Base-by-base conservation (phyloP, 2,113 vertebrate genomes). In the Pseudopipra pipra region DNA sequence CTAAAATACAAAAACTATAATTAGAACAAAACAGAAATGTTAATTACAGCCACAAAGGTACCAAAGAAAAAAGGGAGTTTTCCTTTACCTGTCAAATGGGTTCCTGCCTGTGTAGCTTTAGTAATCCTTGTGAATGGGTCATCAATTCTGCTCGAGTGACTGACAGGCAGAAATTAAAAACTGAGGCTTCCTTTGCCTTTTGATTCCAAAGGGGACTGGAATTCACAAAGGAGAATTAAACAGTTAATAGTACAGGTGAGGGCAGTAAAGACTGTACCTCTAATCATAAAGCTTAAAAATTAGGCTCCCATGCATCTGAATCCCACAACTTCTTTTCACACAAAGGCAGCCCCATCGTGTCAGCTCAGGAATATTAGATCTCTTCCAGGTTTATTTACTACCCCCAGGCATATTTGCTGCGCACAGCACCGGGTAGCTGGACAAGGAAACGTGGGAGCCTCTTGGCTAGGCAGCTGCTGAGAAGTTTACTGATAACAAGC, bases 1-100 rank as follows among this genome's bases (percentile, higher is more conserved):
- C 98, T 97, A 95, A 97, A 98, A 98, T 98, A 98, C 98, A 98
- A 98, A 98, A 98, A 98, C 98, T 98, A 98, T 98, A 98, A 98
- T 98, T 98, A 98, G 98, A 98, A 98, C 97, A 97, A 97, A 98
- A 96, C 93, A 98, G 97, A 98, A 98, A 98, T 94, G 97, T 98
- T 98, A 98, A 98, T 98, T 98, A 98, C 97, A 97, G 97, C 95
- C 97, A 98, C 62, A 8, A 97, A 98, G 97, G 97, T 97, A 98
- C 89, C 96, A 95, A 98, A 97, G 97, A 97, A 97, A 98, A 98
- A 98, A 89, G 51, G 79, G 89, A 96, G 87, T 95, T 95, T 96
- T 92, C 91, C 85, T 87, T 91, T 92, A 97, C 75, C 88, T 95
- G 87, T 94, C 85, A 92, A 82, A 93, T 71, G 54, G 51, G 51